These are phyloP conservation scores for Cygnus buccinator DNA, from an alignment of 2,113 vertebrate genomes.

Conservation along the genomic window DNA sequence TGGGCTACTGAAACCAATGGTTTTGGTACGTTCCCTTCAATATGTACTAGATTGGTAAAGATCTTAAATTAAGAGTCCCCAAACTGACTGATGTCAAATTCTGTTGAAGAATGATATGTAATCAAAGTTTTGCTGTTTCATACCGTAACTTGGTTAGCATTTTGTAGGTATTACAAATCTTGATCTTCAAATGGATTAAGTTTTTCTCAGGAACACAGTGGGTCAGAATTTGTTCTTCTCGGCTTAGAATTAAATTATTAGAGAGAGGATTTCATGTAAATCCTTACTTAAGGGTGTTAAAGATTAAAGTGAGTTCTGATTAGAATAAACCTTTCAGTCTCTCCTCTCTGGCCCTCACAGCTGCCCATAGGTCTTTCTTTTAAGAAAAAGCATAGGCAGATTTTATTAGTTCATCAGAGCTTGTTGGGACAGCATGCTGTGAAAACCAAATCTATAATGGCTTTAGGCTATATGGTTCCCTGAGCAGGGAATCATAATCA, in stretches of 20 bases:
- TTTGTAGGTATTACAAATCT: neutral
- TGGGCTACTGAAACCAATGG: neutral
- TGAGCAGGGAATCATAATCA: neutral
- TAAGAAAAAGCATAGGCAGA: neutral
- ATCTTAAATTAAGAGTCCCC: neutral
- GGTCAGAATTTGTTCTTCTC: neutral
- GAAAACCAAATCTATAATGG: neutral
- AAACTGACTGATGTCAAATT: neutral
- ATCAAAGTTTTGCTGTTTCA: neutral
- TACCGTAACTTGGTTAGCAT: neutral
- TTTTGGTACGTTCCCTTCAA: neutral
- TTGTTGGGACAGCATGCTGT: neutral
- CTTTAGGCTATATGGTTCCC: neutral
- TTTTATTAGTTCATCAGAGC: neutral
- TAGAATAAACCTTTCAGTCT: neutral
- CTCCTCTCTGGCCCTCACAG: neutral
- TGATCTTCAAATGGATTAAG: neutral
- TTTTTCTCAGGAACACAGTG: neutral
- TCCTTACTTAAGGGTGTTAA: neutral
- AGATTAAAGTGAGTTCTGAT: slow-evolving; percentile 12
- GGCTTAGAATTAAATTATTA: slow-evolving; percentile 15
- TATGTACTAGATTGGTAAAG: neutral
- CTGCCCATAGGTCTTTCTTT: neutral
- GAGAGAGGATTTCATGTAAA: neutral
- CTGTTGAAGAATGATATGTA: neutral